These are phyloP conservation scores for Heteromurus nitidus DNA, from an alignment of 2,888 invertebrate genomes.

Conservation along the genomic window DNA sequence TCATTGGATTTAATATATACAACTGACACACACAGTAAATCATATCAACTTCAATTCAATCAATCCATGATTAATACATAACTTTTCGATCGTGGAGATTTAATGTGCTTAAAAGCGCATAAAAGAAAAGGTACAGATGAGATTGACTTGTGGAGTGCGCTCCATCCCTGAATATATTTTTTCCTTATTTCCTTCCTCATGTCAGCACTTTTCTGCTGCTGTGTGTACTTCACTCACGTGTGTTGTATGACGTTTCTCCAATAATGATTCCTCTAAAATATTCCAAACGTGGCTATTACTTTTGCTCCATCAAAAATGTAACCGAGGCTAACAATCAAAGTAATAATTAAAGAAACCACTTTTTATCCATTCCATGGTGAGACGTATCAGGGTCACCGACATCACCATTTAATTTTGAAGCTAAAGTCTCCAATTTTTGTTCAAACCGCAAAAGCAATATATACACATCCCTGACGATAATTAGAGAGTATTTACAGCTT, in stretches of 20 bases:
- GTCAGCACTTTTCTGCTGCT: not conserved
- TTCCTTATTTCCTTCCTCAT: not conserved
- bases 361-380: constrained; percentile 19
- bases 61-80: no score
- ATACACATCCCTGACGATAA: no score
- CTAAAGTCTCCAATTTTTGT: constrained; percentile 4
- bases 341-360: constrained; percentile 29
- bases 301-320: constrained; percentile 35
- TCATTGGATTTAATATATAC: no score
- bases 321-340: constrained; percentile 42
- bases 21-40: no score
- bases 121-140: no score
- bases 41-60: no score
- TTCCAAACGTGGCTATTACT: constrained; percentile 15
- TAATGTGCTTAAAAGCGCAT: no score
- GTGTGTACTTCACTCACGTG: constrained; percentile 19
- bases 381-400: constrained; percentile 28
- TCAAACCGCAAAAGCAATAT: no score
- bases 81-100: no score
- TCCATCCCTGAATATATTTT: not conserved
- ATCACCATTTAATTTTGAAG: constrained; percentile 8
- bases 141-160: no score
- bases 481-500: no score
- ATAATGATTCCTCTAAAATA: constrained; percentile 9
- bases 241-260: not conserved